Percentiles rank a stretch among this genome's conserved stretches.
Conservation (phyloP, 2,888 invertebrate species). For the Drosophila affinis region DNA sequence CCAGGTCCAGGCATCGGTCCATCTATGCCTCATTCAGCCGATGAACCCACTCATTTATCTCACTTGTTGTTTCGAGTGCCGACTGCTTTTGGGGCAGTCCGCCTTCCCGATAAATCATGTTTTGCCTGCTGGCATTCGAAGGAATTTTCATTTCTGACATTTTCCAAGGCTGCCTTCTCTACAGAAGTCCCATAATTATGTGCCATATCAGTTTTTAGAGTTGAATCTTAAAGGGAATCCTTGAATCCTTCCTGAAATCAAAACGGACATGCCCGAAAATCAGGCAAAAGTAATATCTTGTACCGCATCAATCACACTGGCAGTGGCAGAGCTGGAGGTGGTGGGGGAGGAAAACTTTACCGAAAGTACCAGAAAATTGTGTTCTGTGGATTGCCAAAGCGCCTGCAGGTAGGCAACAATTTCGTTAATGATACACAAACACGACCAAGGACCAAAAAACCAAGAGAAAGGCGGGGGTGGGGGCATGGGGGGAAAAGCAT, state of each 20-base stretch:
- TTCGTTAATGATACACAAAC: conserved; percentile 64
- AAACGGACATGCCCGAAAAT: not conserved
- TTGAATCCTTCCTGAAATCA: not conserved
- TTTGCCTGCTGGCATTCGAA: not conserved
- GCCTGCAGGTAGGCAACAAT: conserved; percentile 54
- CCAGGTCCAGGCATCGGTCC: not conserved
- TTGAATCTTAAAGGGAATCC: not conserved
- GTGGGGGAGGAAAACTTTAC: not conserved
- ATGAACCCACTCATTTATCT: conserved; percentile 51
- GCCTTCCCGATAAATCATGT: not conserved
- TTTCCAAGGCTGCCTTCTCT: not conserved
- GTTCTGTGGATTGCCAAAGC: conserved; percentile 24
- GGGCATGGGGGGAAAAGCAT: conserved; percentile 16
- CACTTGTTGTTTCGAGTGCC: conserved; percentile 50
- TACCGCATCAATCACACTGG: not conserved
- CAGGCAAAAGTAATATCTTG: not conserved
- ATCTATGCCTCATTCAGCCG: not conserved
- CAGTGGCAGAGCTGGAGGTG: not conserved
- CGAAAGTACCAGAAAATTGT: not conserved
- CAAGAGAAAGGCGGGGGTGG: not conserved
- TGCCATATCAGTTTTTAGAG: not conserved
- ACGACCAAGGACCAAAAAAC: conserved; percentile 17
- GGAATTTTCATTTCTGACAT: not conserved
- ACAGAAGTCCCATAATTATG: not conserved
- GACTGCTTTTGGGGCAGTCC: not conserved